These are phyloP conservation scores for Lacanobia wlatinum DNA, from an alignment of 2,888 invertebrate genomes.

Conservation along the genomic window DNA sequence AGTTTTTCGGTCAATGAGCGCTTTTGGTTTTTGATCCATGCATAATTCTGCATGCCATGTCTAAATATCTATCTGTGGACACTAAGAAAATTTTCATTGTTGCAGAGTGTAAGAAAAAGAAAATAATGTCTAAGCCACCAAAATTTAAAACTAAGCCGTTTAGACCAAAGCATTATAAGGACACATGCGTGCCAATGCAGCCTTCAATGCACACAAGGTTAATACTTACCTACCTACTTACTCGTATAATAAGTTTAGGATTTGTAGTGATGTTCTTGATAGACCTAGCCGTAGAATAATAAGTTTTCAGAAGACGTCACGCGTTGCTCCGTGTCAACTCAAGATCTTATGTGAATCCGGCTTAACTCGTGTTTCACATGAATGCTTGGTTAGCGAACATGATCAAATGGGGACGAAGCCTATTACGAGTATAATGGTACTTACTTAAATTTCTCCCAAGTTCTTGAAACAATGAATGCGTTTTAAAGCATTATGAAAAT, in stretches of 20 bases:
- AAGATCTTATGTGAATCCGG: too few relatives aligned
- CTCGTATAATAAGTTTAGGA: neutral
- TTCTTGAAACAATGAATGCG: too few relatives aligned
- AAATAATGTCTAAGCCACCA: constrained; percentile 65
- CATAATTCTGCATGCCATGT: neutral
- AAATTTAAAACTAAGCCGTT: constrained; percentile 80
- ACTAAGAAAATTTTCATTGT: constrained; percentile 25
- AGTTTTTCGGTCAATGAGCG: neutral
- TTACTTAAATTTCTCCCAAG: too few relatives aligned
- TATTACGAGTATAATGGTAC: too few relatives aligned
- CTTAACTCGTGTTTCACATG: too few relatives aligned
- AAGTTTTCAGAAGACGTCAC: neutral
- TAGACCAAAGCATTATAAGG: constrained; percentile 78
- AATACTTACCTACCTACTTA: neutral
- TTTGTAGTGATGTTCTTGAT: constrained; percentile 44
- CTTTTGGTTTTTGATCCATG: neutral
- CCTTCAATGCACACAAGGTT: constrained; percentile 85
- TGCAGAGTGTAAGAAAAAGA: constrained; percentile 64
- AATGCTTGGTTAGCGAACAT: too few relatives aligned
- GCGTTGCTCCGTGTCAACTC: too few relatives aligned
- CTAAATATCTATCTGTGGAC: neutral
- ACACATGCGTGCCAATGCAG: constrained; percentile 84
- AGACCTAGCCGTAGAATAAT: neutral
- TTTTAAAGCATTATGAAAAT: too few relatives aligned
- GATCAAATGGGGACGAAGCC: too few relatives aligned